phyloP scores from a whole-genome alignment of 35 echinoderm and acorn worm genomes.

The Strongylocentrotus purpuratus region DNA sequence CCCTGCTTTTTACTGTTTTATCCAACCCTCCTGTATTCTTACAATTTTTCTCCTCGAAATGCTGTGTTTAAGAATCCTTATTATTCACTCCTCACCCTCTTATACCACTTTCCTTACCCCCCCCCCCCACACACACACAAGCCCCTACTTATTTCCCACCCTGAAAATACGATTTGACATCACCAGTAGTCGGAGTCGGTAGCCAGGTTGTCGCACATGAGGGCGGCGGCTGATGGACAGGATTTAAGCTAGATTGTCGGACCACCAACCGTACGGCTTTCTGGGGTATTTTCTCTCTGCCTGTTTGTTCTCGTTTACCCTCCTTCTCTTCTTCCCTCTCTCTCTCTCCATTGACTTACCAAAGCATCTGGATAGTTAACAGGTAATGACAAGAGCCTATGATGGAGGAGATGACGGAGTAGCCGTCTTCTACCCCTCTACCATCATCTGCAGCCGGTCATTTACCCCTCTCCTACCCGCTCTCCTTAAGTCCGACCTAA shows the following conservation, averaged over 20 bases:
- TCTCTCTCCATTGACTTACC: conserved; percentile 23
- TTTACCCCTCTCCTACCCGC: neutral
- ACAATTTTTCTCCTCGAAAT: too few relatives aligned
- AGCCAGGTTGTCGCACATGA: conserved; percentile 32
- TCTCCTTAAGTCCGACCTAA: neutral
- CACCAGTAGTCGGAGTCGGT: neutral
- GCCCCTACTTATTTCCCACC: neutral
- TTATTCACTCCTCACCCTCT: too few relatives aligned
- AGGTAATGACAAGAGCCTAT: conserved; percentile 16
- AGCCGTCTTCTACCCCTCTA: neutral
- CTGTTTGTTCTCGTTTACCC: neutral
- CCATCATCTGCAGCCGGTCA: neutral
- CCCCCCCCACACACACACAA: neutral
- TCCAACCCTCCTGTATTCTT: too few relatives aligned
- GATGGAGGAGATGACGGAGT: neutral
- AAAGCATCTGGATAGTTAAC: conserved; percentile 35
- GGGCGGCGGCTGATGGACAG: conserved; percentile 6
- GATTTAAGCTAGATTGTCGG: conserved; percentile 6
- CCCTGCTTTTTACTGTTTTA: too few relatives aligned
- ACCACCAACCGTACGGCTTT: conserved; percentile 29
- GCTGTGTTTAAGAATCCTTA: too few relatives aligned
- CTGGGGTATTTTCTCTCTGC: neutral
- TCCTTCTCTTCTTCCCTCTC: neutral
- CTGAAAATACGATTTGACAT: neutral
- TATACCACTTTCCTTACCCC: too few relatives aligned